Percentiles rank a stretch among this genome's conserved stretches.
Conservation (phyloP, 2,113 vertebrate genomes). For the Aythya baeri region DNA sequence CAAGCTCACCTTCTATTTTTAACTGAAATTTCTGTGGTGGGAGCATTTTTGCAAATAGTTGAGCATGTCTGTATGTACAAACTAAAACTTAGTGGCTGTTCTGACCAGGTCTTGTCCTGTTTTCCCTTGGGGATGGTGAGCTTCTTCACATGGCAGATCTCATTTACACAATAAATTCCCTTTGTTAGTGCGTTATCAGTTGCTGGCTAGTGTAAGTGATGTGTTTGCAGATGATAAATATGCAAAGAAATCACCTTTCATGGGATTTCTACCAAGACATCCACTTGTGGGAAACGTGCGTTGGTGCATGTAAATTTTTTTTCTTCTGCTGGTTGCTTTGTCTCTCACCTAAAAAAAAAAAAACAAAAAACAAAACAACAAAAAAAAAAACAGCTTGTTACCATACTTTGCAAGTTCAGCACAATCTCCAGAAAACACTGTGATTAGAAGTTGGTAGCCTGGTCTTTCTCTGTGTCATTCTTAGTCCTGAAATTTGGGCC, state of each 20-base stretch:
- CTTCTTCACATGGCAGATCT: background rate
- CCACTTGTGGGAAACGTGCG: background rate
- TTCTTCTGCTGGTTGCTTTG: background rate
- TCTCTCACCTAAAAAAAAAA: background rate
- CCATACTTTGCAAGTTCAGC: background rate
- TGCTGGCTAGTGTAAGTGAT: background rate
- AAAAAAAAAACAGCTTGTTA: background rate
- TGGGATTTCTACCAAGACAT: background rate
- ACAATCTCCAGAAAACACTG: background rate
- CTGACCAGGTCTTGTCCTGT: background rate
- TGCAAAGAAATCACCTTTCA: background rate
- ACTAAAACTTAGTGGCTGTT: background rate
- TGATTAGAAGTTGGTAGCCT: background rate
- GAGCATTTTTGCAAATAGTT: background rate
- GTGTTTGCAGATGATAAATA: background rate
- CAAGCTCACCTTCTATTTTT: slow-evolving; percentile 33
- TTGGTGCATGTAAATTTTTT: background rate
- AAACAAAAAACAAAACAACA: background rate
- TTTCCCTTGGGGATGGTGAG: background rate
- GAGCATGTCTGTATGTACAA: background rate
- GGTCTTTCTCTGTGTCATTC: background rate
- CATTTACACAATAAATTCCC: background rate
- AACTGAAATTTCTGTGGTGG: slow-evolving; percentile 17
- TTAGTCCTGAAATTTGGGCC: background rate
- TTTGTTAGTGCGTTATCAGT: background rate